Base-by-base conservation (phyloP, 2,797 vertebrate species). In the Cirrhinus mrigala region DNA sequence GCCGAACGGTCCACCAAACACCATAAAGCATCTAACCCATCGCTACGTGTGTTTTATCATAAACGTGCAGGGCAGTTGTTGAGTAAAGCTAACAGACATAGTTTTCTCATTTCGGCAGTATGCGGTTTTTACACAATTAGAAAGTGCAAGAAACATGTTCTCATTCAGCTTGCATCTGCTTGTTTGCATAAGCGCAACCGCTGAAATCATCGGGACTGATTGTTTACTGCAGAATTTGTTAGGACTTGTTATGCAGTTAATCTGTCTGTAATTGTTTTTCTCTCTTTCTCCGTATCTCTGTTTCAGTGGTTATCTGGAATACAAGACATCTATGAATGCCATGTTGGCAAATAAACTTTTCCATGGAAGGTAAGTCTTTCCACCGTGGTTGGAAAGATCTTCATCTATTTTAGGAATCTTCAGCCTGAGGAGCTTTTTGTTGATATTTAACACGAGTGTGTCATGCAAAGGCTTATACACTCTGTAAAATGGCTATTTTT, bases 291-390 rank as follows among this genome's bases (percentile, higher is more conserved):
- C 83, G 46, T 76, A 24, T 87, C 66, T 50, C 40, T 91, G 85
- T 91, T 89, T 90, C 89, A 99, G 98, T 89, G 96, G 95, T 89
- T 99, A 97, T 95, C 94, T 99, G 78, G 97, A 99, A 91, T 96
- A 97, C 92, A 99, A 98, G 94, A 98, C 98, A 77, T 97, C 97
- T 79, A 95, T 99, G 97, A 99, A 99, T 92, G 96, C 96, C 91
- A 97, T 98, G 97, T 89, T 99, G 95, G 98, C 98, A 24, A 96
- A 95, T 85, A 96, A 93, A 91, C 97, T 99, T 92, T 99, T 99
- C 95, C 96, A 96, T 91, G 97, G 95, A 96, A 97, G 97, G 98
- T 99, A 94, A 93, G 94, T 90, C 27, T 68, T 68, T 50, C 78
- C 92, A 94, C 88, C 90, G 91, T 90, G 92, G 94, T 94, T 54